Percentiles rank a stretch among this genome's conserved stretches.
phyloP scores from a whole-genome alignment of 2,113 vertebrate genomes.

The Thomomys bottae region DNA sequence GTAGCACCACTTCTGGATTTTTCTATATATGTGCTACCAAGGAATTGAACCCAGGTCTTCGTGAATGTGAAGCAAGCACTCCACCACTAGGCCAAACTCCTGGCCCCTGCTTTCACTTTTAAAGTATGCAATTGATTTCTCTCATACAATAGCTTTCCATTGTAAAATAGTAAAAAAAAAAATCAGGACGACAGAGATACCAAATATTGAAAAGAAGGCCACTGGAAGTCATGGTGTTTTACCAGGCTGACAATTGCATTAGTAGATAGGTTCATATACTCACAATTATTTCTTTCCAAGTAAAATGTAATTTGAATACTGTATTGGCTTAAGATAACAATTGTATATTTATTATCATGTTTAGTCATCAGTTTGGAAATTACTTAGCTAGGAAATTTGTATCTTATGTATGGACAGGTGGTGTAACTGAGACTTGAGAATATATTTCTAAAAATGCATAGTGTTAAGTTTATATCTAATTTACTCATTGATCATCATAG shows the following conservation, averaged over 20 bases:
- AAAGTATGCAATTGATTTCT: not conserved
- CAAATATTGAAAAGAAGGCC: not conserved
- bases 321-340: not conserved
- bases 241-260: not conserved
- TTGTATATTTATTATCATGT: not conserved
- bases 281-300: not conserved
- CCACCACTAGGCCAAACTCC: no score
- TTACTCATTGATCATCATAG: not conserved
- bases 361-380: not conserved
- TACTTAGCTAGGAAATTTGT: not conserved
- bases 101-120: slow-evolving; percentile 22
- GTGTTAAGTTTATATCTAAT: not conserved
- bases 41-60: no score
- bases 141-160: not conserved
- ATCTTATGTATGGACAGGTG: no score
- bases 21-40: no score
- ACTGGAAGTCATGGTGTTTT: not conserved
- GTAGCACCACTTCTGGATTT: no score
- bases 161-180: not conserved
- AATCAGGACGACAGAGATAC: not conserved
- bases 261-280: not conserved
- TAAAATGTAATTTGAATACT: not conserved
- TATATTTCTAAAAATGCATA: not conserved
- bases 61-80: no score
- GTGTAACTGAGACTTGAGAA: not conserved